Evolutionary conservation across 1,140 invertebrate species (phyloP), one percentile per base, ranked within the genome.

Genomic region (Drosophila malerkotliana): DNA sequence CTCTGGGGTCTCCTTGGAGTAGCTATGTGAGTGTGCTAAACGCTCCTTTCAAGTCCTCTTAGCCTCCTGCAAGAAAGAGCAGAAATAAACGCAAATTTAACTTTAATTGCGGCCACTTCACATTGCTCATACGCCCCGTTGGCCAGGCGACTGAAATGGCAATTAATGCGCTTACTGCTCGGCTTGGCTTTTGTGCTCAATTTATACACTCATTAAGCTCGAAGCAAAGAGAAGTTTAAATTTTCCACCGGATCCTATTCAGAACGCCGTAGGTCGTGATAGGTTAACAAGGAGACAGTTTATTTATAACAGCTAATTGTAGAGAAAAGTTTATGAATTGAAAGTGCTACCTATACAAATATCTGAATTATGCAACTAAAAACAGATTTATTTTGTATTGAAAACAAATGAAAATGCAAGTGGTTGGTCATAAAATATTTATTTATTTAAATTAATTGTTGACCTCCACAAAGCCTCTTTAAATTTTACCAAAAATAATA

Each of bases 101-200:
- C 44, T 75, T 78, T 85, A 81, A 85, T 85, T 85, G 82, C 82
- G 69, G 77, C 71, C 81, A 87, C 77, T 87, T 81, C 61, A 85
- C 61, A 64, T 72, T 57, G 55, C 74, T 59, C 64, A 85, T 77
- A 78, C 74, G 77, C 81, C 45, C 37, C 51, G 77, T 71, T 74
- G 79, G 51, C 34, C 72, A 37, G 48, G 28, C 53, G 47, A 28
- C 57, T 61, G 62, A 56, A 47, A 66, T 62, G 61, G 69, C 74
- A 87, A 77, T 87, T 85, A 85, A 87, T 81, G 64, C 82, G 82
- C 82, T 85, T 85, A 87, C 85, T 77, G 68, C 82, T 41, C 59
- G 52, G 56, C 52, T 59, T 64, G 74, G 72, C 69, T 74, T 84
- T 74, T 85, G 75, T 74, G 61, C 79, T 81, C 52, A 66, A 71